Evolutionary conservation across 2,797 vertebrate genomes (phyloP).

Genomic region (Malacoctenus gilli): DNA sequence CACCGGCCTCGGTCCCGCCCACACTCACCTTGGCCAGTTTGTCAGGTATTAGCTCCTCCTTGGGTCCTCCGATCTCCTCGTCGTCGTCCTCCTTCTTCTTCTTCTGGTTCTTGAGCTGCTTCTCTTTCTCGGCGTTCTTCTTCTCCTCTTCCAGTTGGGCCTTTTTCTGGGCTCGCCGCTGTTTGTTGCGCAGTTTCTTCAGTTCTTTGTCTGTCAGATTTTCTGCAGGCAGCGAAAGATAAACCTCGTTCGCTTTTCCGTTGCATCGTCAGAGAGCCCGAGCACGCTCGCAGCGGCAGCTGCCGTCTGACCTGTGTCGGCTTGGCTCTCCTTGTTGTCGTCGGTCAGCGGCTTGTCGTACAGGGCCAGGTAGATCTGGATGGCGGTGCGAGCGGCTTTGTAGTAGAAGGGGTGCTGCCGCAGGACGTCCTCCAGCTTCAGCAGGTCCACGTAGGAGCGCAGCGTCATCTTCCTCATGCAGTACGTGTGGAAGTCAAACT

Average conservation of each 20-base stretch:
- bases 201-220: slow-evolving; percentile 88
- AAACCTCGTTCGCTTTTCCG: no score
- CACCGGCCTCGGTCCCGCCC: background rate
- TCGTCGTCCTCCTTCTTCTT: slow-evolving; percentile 99
- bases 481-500: slow-evolving; percentile 99
- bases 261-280: no score
- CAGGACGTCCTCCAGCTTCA: slow-evolving; percentile 97
- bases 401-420: slow-evolving; percentile 98
- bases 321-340: slow-evolving; percentile 94
- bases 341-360: slow-evolving; percentile 97
- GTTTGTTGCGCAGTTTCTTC: slow-evolving; percentile 97
- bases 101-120: slow-evolving; percentile 98
- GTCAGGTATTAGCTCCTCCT: slow-evolving; percentile 97
- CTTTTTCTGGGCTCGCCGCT: slow-evolving; percentile 96
- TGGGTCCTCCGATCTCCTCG: slow-evolving; percentile 96
- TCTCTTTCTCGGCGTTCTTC: slow-evolving; percentile 98
- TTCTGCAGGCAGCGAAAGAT: no score
- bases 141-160: slow-evolving; percentile 98
- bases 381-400: slow-evolving; percentile 94
- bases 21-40: slow-evolving; percentile 92
- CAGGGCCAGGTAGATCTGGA: slow-evolving; percentile 97
- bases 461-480: slow-evolving; percentile 99
- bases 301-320: slow-evolving; percentile 91
- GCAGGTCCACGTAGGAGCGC: slow-evolving; percentile 96
- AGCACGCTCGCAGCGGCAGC: no score